Evolutionary conservation across 2,888 invertebrate genomes (phyloP), one percentile per base, ranked within the genome.

Genomic region (Enoplolaimus lenunculus): DNA sequence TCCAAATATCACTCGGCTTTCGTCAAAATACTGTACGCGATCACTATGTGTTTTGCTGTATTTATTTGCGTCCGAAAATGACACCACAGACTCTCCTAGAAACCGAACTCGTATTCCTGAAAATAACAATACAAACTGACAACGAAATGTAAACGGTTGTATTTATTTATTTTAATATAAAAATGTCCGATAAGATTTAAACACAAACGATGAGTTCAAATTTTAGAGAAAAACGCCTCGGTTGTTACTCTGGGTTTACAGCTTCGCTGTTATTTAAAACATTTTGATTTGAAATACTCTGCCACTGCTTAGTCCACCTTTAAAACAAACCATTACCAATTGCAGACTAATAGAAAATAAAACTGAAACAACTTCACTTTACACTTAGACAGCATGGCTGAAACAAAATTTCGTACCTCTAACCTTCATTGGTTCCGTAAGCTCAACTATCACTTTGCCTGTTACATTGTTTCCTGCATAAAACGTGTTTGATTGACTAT

Each of bases 371-470:
- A n/a, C n/a, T n/a, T n/a, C n/a, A n/a, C n/a, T n/a, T n/a, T n/a
- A n/a, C 73, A 76, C 78, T 45, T 21, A 45, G 21, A 45, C 45
- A 7, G 7, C 21, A 45, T 45, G 7, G 45, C 45, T 13, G 7
- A 45, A 45, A 45, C 45, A 45, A 45, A 7, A 45, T 21, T 13
- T 13, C 7, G 7, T 73, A 76, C 78, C 78, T 75, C 77, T 74
- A 74, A 78, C 77, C 73, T 76, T 77, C 77, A 78, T 78, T 13
- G 75, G 72, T 45, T 78, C 78, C n/a, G 65, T 76, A 1, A 79
- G 71, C 33, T 77, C 76, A 60, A 79, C 73, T 1, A 75, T 74
- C 28, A 78, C 77, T 67, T 74, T 71, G 3, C 80, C 80, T 29
- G 75, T 74, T 13, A 80, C 70, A 34, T 73, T 64, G 57, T 76